A percentile compares a stretch with the other conserved stretches of the same genome.
Conservation (phyloP, 2,797 vertebrate genomes). For the Chrysocyon brachyurus region DNA sequence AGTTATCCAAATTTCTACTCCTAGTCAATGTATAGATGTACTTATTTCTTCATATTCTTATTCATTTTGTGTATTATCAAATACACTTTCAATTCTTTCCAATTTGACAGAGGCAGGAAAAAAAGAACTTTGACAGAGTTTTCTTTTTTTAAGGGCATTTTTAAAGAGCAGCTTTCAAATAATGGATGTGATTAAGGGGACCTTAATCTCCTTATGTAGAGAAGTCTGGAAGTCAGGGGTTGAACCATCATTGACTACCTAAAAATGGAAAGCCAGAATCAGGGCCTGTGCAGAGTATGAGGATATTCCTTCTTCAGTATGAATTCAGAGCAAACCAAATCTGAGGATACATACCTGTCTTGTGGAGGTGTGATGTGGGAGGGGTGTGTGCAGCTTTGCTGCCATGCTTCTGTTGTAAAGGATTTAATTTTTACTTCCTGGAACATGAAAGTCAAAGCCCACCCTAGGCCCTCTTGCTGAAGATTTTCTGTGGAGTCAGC, state of each 20-base stretch:
- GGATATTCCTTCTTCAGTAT: not conserved
- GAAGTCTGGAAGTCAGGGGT: not conserved
- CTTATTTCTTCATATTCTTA: not conserved
- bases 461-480: not conserved
- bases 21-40: not conserved
- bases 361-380: not conserved
- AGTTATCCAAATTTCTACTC: not conserved
- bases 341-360: not conserved
- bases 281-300: not conserved
- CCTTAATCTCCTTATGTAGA: not conserved
- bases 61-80: not conserved
- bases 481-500: not conserved
- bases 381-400: not conserved
- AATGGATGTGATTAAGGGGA: not conserved
- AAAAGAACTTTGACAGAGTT: too few species aligned
- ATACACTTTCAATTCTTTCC: not conserved
- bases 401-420: not conserved
- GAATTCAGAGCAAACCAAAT: not conserved
- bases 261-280: not conserved
- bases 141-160: not conserved
- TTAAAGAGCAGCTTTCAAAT: constrained; percentile 29
- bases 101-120: not conserved
- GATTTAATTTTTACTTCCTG: not conserved
- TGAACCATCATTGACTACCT: not conserved
- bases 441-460: not conserved